Evolutionary conservation across 2,113 vertebrate species (phyloP).

Genomic region (Platysteira castanea): DNA sequence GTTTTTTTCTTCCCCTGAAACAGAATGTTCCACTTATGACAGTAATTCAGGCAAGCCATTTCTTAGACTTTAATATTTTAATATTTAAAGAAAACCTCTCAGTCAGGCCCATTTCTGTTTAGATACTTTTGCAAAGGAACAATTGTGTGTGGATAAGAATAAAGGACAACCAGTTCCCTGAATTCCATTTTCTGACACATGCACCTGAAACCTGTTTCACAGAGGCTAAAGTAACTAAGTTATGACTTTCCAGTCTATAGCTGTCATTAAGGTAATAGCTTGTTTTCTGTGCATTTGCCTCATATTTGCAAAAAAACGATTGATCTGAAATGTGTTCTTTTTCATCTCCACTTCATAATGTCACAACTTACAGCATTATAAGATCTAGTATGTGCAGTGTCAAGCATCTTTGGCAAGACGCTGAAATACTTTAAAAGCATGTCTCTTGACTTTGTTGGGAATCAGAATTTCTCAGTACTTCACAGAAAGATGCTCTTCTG

Average conservation of each 20-base stretch:
- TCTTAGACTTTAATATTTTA: neutral
- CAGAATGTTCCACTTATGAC: neutral
- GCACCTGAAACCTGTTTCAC: neutral
- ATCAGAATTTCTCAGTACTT: neutral
- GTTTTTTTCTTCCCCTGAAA: neutral
- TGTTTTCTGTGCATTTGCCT: neutral
- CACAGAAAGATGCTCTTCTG: neutral
- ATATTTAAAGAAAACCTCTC: neutral
- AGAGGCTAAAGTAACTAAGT: neutral
- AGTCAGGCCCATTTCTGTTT: neutral
- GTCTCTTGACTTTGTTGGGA: neutral
- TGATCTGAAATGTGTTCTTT: neutral
- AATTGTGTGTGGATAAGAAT: neutral
- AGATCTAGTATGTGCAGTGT: neutral
- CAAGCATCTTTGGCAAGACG: neutral
- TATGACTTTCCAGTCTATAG: neutral
- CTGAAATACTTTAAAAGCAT: neutral
- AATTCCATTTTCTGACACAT: neutral
- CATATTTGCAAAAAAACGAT: neutral
- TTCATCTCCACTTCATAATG: neutral
- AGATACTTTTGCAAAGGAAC: neutral
- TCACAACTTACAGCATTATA: neutral
- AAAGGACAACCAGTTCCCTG: neutral
- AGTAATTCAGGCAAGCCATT: neutral
- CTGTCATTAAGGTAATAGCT: neutral